Evolutionary conservation across 2,113 vertebrate species (phyloP).

Genomic region (zebrafish (Danio rerio)): DNA sequence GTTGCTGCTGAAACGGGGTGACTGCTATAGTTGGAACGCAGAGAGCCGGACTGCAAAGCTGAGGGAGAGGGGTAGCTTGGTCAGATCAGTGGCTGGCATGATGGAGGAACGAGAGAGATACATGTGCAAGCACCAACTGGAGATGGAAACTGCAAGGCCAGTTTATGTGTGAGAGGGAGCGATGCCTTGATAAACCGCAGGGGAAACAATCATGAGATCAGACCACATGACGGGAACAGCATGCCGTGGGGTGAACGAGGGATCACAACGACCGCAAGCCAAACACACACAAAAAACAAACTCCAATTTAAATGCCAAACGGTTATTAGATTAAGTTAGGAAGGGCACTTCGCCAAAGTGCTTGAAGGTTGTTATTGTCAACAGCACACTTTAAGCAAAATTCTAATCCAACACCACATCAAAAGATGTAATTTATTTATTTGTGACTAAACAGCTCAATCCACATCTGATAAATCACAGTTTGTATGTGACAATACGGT

Average conservation of each 20-base stretch:
- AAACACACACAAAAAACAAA: constrained; percentile 23
- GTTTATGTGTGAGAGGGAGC: constrained; percentile 55
- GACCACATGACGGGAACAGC: not conserved
- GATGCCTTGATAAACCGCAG: constrained; percentile 24
- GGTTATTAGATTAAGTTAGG: constrained; percentile 9
- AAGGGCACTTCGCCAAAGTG: not conserved
- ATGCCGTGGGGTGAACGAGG: constrained; percentile 8
- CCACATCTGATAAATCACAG: not conserved
- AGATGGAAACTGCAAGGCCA: constrained; percentile 84
- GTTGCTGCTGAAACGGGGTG: constrained; percentile 77
- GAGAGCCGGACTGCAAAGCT: constrained; percentile 73
- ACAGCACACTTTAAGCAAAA: not conserved
- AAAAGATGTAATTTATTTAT: not conserved
- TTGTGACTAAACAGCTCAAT: not conserved
- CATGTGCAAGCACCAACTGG: constrained; percentile 68
- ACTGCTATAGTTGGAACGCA: constrained; percentile 71
- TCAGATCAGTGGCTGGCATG: constrained; percentile 45
- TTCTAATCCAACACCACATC: not conserved
- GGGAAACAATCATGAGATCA: constrained; percentile 22
- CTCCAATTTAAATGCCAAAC: not conserved
- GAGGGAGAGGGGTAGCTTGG: constrained; percentile 61
- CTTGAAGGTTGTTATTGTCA: not conserved
- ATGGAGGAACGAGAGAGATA: constrained; percentile 75
- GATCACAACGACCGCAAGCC: constrained; percentile 16
- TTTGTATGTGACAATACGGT: not conserved